Conservation (phyloP, 2,113 vertebrate genomes). For the Scalopus aquaticus region DNA sequence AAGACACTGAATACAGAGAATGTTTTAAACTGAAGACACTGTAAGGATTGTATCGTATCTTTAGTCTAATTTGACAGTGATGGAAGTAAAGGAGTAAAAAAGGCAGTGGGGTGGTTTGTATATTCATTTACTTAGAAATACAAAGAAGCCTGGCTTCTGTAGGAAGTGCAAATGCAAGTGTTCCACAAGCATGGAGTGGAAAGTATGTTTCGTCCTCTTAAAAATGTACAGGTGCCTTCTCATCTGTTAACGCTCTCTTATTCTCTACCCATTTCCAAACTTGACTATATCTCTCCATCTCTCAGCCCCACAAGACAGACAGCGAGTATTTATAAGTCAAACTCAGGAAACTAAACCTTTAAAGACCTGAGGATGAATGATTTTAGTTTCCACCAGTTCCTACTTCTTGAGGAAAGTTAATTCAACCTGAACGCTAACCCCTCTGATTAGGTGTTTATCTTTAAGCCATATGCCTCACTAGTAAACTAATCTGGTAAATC, state of each 20-base stretch:
- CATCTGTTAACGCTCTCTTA: accelerated
- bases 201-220: no score
- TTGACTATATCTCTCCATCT: accelerated
- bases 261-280: background rate
- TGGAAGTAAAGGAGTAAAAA: background rate
- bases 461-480: background rate
- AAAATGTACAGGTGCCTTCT: background rate
- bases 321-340: background rate
- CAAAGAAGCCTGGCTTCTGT: background rate
- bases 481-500: background rate
- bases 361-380: background rate
- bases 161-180: background rate
- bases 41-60: background rate
- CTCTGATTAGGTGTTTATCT: conserved; percentile 36
- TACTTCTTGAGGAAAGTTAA: background rate
- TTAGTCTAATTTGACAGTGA: conserved; percentile 16
- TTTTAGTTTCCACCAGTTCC: background rate
- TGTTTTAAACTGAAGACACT: background rate
- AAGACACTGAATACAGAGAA: background rate
- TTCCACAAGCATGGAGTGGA: background rate
- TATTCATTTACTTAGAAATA: background rate
- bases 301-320: background rate
- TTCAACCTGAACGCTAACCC: background rate
- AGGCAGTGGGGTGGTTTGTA: background rate
- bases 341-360: background rate